A percentile compares a stretch with the other conserved stretches of the same genome.
These are phyloP conservation scores for Camponotus floridanus DNA, from an alignment of 1,140 invertebrate genomes.

Conservation along the genomic window DNA sequence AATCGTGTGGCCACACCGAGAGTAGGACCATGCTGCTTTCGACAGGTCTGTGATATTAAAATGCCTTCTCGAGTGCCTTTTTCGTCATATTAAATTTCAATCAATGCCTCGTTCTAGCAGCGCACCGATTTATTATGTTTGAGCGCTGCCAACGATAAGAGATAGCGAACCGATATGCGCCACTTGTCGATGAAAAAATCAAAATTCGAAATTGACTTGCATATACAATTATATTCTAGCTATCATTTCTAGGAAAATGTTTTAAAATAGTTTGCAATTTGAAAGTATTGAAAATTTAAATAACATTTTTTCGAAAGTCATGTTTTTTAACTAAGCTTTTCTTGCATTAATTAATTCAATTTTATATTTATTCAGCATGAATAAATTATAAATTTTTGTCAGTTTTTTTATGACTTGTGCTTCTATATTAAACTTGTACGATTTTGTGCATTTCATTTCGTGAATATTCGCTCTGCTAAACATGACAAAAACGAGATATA, in stretches of 20 bases:
- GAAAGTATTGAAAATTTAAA: not conserved
- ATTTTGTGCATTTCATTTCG: slow-evolving; percentile 27
- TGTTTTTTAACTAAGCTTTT: not conserved
- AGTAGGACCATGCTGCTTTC: slow-evolving; percentile 66
- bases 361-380: not conserved
- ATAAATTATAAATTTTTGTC: slow-evolving; percentile 16
- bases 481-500: slow-evolving; percentile 30
- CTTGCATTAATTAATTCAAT: slow-evolving; percentile 8
- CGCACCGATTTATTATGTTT: slow-evolving; percentile 71
- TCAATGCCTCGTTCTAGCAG: slow-evolving; percentile 70
- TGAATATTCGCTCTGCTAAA: slow-evolving; percentile 39
- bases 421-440: not conserved
- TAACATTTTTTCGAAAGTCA: not conserved
- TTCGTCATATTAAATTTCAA: slow-evolving; percentile 75
- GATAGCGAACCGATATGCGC: slow-evolving; percentile 42
- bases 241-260: not conserved
- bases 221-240: not conserved
- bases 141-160: slow-evolving; percentile 40
- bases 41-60: slow-evolving; percentile 75
- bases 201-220: slow-evolving; percentile 36
- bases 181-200: slow-evolving; percentile 51
- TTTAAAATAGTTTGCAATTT: not conserved
- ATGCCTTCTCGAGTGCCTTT: slow-evolving; percentile 73
- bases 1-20: slow-evolving; percentile 64
- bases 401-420: slow-evolving; percentile 24